These are phyloP conservation scores for Drosophila koepferae DNA, from an alignment of 2,888 invertebrate genomes.

Conservation along the genomic window DNA sequence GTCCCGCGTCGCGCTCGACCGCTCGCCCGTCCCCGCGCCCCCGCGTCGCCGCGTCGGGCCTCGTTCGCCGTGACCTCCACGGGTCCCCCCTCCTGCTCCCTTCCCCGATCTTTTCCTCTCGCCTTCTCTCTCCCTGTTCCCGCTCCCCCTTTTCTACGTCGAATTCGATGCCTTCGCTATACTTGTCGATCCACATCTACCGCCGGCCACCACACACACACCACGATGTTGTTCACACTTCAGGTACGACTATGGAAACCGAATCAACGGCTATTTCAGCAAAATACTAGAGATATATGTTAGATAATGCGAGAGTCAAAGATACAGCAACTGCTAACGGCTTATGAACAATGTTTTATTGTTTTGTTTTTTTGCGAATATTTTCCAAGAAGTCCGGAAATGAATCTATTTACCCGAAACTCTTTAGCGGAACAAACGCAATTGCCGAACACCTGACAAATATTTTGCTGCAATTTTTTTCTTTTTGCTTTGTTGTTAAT, in stretches of 20 bases:
- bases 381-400: slow-evolving; percentile 41
- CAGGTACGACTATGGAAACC: neutral
- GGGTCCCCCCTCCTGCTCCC: too few relatives aligned
- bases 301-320: neutral
- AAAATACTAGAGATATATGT: neutral
- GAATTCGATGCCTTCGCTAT: too few relatives aligned
- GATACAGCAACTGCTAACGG: neutral
- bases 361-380: neutral
- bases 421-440: slow-evolving; percentile 39
- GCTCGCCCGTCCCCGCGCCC: too few relatives aligned
- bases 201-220: neutral
- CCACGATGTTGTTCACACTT: neutral
- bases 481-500: neutral
- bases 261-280: neutral
- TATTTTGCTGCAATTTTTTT: slow-evolving; percentile 9
- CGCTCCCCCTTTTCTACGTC: too few relatives aligned
- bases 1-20: too few relatives aligned
- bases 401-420: slow-evolving; percentile 33
- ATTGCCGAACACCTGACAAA: slow-evolving; percentile 37
- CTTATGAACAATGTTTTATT: neutral
- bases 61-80: too few relatives aligned
- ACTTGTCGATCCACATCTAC: too few relatives aligned
- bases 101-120: too few relatives aligned
- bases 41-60: too few relatives aligned
- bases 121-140: too few relatives aligned